Evolutionary conservation across 2,113 vertebrate genomes (phyloP).

Genomic region (Tilapia sparmanii): DNA sequence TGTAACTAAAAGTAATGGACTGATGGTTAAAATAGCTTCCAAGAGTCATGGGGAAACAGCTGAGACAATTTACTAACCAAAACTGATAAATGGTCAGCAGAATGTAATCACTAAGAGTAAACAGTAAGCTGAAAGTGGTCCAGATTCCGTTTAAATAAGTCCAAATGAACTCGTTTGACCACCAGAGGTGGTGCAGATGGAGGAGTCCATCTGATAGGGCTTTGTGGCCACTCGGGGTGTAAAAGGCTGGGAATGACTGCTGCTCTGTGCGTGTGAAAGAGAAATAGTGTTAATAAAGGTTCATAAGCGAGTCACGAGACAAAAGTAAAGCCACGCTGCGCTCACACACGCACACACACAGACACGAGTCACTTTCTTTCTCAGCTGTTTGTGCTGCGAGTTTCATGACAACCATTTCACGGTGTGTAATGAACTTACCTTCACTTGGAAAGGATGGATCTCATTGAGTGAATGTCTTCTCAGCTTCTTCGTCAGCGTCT

Average conservation of each 20-base stretch:
- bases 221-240: not conserved
- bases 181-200: not conserved
- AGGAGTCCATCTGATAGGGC: not conserved
- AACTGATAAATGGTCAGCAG: not conserved
- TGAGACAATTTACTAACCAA: not conserved
- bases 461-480: slow-evolving; percentile 85
- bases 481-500: slow-evolving; percentile 87
- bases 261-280: not conserved
- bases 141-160: not conserved
- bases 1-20: not conserved
- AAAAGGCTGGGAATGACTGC: not conserved
- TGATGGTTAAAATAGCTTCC: not conserved
- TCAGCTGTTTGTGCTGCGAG: not conserved
- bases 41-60: not conserved
- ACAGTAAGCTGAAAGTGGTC: not conserved
- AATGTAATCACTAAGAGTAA: not conserved
- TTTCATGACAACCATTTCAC: not conserved
- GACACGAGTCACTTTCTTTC: not conserved
- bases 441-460: slow-evolving; percentile 85
- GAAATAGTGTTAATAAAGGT: not conserved
- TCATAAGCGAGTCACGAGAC: slow-evolving; percentile 30
- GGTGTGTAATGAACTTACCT: slow-evolving; percentile 70
- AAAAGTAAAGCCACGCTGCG: slow-evolving; percentile 21
- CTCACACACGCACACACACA: slow-evolving; percentile 1
- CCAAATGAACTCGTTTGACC: not conserved